Conservation (phyloP, 2,113 vertebrate genomes). For the Nerophis ophidion region DNA sequence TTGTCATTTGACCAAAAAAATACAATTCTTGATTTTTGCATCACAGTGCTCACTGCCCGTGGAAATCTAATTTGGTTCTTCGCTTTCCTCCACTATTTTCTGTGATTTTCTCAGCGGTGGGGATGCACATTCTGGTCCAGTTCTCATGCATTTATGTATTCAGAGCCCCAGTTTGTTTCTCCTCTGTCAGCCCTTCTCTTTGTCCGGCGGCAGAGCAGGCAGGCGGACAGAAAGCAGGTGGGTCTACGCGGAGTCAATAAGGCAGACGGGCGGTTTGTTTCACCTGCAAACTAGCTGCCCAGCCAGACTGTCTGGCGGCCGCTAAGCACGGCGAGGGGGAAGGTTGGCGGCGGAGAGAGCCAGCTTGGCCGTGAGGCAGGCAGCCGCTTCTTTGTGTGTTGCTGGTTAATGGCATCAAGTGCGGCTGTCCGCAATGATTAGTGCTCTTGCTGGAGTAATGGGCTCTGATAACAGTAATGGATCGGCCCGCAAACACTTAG, state of each 20-base stretch:
- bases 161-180: constrained; percentile 6
- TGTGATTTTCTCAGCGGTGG: constrained; percentile 10
- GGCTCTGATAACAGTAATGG: constrained; percentile 73
- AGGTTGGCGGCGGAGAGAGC: constrained; percentile 17
- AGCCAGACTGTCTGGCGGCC: constrained; percentile 20
- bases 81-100: constrained; percentile 3
- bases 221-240: constrained; percentile 23
- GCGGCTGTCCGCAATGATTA: constrained; percentile 71
- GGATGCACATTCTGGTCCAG: constrained; percentile 4
- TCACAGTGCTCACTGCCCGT: constrained; percentile 13
- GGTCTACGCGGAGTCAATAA: constrained; percentile 30
- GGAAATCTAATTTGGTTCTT: constrained; percentile 6
- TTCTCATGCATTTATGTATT: constrained; percentile 8
- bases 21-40: constrained; percentile 1
- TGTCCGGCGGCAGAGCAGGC: constrained; percentile 3
- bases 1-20: constrained; percentile 10
- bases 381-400: constrained; percentile 37
- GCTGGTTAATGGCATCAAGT: constrained; percentile 71
- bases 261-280: constrained; percentile 25
- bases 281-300: constrained; percentile 23
- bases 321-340: constrained; percentile 14
- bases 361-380: constrained; percentile 38
- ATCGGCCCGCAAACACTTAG: constrained; percentile 73
- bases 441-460: constrained; percentile 63
- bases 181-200: constrained; percentile 8